These are phyloP conservation scores for Apodemia zela DNA, from an alignment of 2,888 invertebrate species.

Conservation along the genomic window DNA sequence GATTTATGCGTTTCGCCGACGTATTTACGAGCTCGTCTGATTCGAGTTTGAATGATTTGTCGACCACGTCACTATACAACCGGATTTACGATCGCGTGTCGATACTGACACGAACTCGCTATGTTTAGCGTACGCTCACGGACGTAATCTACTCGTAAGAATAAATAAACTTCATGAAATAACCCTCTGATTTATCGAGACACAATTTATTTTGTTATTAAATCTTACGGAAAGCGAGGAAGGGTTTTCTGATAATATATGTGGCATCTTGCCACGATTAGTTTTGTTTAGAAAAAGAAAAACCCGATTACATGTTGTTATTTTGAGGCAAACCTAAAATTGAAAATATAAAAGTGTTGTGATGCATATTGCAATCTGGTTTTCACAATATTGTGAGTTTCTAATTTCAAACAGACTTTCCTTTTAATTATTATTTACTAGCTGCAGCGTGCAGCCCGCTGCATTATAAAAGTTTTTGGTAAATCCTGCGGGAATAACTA, in stretches of 20 bases:
- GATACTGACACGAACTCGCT: slow-evolving; percentile 36
- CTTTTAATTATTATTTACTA: too few relatives aligned
- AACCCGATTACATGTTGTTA: background rate
- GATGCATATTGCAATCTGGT: background rate
- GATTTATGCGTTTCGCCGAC: slow-evolving; percentile 67
- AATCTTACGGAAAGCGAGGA: slow-evolving; percentile 15
- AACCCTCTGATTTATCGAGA: slow-evolving; percentile 22
- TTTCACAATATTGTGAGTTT: background rate
- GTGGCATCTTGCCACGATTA: background rate
- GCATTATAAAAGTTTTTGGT: too few relatives aligned
- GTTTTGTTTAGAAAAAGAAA: slow-evolving; percentile 1
- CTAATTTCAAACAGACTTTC: too few relatives aligned
- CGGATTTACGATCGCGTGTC: slow-evolving; percentile 69
- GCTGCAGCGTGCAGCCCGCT: too few relatives aligned
- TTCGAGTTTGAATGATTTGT: slow-evolving; percentile 73
- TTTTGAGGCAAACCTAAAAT: background rate
- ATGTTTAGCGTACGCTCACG: slow-evolving; percentile 44
- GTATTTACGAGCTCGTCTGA: slow-evolving; percentile 65
- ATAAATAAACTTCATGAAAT: slow-evolving; percentile 24
- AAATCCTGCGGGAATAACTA: too few relatives aligned
- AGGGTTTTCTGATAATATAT: slow-evolving; percentile 11
- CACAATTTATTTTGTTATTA: slow-evolving; percentile 16
- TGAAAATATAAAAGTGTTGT: background rate
- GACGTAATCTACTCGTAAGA: slow-evolving; percentile 37
- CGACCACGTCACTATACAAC: slow-evolving; percentile 53